Evolutionary conservation across 2,888 invertebrate genomes (phyloP).

Genomic region (Brachyopa scutellaris): DNA sequence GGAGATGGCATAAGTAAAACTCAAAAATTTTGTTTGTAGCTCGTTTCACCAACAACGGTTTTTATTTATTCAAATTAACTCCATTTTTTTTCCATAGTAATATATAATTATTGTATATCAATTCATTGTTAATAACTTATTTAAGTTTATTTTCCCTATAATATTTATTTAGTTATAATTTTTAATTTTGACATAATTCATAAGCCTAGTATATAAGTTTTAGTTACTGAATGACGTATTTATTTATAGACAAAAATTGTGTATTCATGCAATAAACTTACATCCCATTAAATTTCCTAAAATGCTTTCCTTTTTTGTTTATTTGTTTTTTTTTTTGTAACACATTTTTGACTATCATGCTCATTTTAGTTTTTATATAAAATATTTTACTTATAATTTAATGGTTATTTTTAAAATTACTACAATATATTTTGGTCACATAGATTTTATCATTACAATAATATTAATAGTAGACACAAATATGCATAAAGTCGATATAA

Average conservation of each 20-base stretch:
- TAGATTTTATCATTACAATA: neutral
- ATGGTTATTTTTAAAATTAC: neutral
- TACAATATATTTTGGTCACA: slow-evolving; percentile 42
- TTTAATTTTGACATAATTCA: slow-evolving; percentile 1
- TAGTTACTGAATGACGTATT: neutral
- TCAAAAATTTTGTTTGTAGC: slow-evolving; percentile 75
- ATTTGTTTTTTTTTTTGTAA: slow-evolving; percentile 2
- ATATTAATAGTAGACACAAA: neutral
- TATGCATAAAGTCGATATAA: neutral
- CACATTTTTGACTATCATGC: slow-evolving; percentile 64
- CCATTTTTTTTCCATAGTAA: slow-evolving; percentile 49
- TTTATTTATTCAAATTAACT: slow-evolving; percentile 61
- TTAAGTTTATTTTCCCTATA: slow-evolving; percentile 6
- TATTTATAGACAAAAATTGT: neutral
- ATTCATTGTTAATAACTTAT: slow-evolving; percentile 18
- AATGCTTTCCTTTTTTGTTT: too few species aligned
- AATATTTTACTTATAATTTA: slow-evolving; percentile 14
- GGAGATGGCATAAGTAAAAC: slow-evolving; percentile 37
- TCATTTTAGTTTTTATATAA: slow-evolving; percentile 37
- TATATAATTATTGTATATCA: slow-evolving; percentile 50
- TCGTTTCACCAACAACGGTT: slow-evolving; percentile 78
- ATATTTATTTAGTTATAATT: neutral
- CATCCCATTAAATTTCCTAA: slow-evolving; percentile 2
- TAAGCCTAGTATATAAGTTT: neutral
- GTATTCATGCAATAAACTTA: neutral